phyloP scores from a whole-genome alignment of 2,888 invertebrate species.

The Mayetiola destructor region DNA sequence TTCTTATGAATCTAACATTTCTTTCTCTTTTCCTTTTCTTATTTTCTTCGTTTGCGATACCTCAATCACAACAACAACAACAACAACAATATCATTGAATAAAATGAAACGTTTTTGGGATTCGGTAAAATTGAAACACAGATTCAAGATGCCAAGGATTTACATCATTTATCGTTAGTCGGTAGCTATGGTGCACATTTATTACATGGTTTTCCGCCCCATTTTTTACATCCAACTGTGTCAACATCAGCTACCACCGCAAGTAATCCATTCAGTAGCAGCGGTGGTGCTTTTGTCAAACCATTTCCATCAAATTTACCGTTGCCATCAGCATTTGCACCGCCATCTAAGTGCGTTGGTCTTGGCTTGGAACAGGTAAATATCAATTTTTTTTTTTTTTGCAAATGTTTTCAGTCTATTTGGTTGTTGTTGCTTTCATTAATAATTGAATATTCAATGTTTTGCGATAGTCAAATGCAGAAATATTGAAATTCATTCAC shows the following conservation, averaged over 20 bases:
- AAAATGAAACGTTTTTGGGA: too few species aligned
- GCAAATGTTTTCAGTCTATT: too few species aligned
- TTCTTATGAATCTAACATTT: neutral
- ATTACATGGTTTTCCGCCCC: slow-evolving; percentile 55
- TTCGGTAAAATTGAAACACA: slow-evolving; percentile 19
- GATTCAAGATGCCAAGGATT: slow-evolving; percentile 45
- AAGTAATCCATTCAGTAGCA: slow-evolving; percentile 15
- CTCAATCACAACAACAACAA: too few species aligned
- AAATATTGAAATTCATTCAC: slow-evolving; percentile 5
- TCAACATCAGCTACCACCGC: slow-evolving; percentile 34
- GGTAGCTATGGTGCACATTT: slow-evolving; percentile 52
- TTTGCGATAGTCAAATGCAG: neutral
- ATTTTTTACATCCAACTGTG: slow-evolving; percentile 50
- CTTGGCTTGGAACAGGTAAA: slow-evolving; percentile 35
- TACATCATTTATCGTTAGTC: slow-evolving; percentile 48
- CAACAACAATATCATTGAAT: too few species aligned
- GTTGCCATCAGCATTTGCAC: slow-evolving; percentile 55
- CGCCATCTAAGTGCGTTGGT: slow-evolving; percentile 49
- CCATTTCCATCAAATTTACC: slow-evolving; percentile 49
- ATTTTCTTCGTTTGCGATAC: neutral
- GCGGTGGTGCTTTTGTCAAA: slow-evolving; percentile 38
- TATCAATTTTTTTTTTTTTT: slow-evolving; percentile 18
- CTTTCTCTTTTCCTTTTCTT: neutral
- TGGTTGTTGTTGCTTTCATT: too few species aligned
- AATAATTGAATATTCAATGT: slow-evolving; percentile 17